Conservation (phyloP, 2,888 invertebrate species). For the Meiosimyza decipiens region DNA sequence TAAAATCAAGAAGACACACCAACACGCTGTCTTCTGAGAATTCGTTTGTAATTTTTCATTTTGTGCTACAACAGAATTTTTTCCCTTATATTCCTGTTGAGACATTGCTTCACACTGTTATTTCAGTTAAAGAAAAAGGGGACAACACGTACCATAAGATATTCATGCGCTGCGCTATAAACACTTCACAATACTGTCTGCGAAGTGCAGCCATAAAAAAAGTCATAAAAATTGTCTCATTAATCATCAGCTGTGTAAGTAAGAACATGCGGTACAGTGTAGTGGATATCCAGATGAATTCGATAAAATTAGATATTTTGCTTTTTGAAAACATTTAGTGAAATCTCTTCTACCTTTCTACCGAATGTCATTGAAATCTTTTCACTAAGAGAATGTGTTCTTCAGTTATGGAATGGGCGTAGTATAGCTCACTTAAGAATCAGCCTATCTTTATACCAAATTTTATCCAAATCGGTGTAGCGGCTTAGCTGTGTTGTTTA, state of each 20-base stretch:
- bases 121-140: not conserved
- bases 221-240: conserved; percentile 58
- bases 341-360: no score
- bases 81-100: not conserved
- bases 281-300: no score
- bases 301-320: no score
- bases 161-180: not conserved
- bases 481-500: no score
- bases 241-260: conserved; percentile 53
- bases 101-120: not conserved
- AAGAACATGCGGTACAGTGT: conserved; percentile 2
- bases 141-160: not conserved
- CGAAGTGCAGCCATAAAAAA: conserved; percentile 31
- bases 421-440: no score
- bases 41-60: conserved; percentile 5
- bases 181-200: conserved; percentile 12
- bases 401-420: no score
- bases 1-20: no score
- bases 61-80: not conserved
- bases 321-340: no score
- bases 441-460: no score
- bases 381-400: no score
- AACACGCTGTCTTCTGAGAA: conserved; percentile 2
- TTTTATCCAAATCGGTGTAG: no score
- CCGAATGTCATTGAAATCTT: no score